Conservation (phyloP, 2,113 vertebrate genomes). For the Cygnus atratus region DNA sequence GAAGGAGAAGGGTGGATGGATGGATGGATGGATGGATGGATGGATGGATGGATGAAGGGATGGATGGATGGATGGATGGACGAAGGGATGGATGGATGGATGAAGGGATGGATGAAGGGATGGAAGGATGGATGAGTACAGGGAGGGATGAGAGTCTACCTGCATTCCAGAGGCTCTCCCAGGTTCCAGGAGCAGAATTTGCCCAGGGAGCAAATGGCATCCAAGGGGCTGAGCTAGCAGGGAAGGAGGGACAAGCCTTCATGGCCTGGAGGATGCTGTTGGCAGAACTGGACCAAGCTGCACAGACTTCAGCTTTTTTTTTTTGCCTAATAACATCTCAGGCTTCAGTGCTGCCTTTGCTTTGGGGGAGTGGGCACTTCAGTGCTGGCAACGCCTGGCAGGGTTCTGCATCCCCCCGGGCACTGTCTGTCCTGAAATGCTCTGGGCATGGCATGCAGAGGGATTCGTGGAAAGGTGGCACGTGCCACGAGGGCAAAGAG, state of each 20-base stretch:
- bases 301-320: not conserved
- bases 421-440: not conserved
- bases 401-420: rapidly evolving
- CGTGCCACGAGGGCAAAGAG: rapidly evolving
- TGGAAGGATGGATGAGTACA: not conserved
- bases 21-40: too few relatives aligned
- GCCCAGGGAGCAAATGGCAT: not conserved
- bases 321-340: not conserved
- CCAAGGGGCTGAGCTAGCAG: not conserved
- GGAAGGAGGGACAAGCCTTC: not conserved
- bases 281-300: not conserved
- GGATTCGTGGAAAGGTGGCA: not conserved
- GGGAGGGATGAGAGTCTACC: not conserved
- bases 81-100: too few relatives aligned
- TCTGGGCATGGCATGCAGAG: rapidly evolving
- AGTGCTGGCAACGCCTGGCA: too few relatives aligned
- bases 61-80: too few relatives aligned
- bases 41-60: too few relatives aligned
- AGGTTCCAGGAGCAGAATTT: not conserved
- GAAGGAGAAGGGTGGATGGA: not conserved
- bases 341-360: not conserved
- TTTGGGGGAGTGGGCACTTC: not conserved
- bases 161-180: not conserved
- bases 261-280: too few relatives aligned
- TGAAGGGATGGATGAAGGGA: too few relatives aligned